These are phyloP conservation scores for Plotosus lineatus DNA, from an alignment of 2,113 vertebrate species.

Conservation along the genomic window DNA sequence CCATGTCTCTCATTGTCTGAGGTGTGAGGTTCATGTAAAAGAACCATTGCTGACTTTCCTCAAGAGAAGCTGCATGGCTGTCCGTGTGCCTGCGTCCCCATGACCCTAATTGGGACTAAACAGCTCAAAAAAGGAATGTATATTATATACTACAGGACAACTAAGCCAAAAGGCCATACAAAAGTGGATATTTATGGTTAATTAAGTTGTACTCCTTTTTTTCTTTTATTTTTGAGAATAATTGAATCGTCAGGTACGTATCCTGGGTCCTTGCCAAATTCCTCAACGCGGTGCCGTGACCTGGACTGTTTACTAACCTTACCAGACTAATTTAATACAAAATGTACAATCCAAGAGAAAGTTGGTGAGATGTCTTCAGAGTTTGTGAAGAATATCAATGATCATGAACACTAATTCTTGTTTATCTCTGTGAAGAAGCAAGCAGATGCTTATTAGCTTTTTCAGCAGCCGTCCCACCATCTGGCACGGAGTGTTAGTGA, in stretches of 20 bases:
- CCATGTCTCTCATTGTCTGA: too few relatives aligned
- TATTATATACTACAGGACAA: too few relatives aligned
- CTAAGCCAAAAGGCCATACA: too few relatives aligned
- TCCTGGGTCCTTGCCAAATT: background rate
- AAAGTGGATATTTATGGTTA: too few relatives aligned
- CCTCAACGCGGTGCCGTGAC: background rate
- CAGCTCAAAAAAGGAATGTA: too few relatives aligned
- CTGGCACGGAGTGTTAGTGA: slow-evolving; percentile 36
- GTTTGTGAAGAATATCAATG: background rate
- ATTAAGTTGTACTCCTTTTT: background rate
- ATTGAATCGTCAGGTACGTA: background rate
- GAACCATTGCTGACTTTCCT: too few relatives aligned
- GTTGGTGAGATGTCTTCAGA: background rate
- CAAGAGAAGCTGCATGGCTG: too few relatives aligned
- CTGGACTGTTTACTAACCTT: background rate
- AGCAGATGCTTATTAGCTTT: slow-evolving; percentile 47
- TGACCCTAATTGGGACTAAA: too few relatives aligned
- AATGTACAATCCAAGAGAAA: background rate
- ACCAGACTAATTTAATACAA: background rate
- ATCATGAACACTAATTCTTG: slow-evolving; percentile 19
- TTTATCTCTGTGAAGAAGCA: slow-evolving; percentile 21
- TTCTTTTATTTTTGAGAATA: background rate
- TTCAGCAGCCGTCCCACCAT: slow-evolving; percentile 42
- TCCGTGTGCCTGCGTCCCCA: too few relatives aligned
- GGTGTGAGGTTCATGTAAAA: too few relatives aligned